Evolutionary conservation across 2,797 vertebrate genomes (phyloP).

Genomic region (Ataeniobius toweri): DNA sequence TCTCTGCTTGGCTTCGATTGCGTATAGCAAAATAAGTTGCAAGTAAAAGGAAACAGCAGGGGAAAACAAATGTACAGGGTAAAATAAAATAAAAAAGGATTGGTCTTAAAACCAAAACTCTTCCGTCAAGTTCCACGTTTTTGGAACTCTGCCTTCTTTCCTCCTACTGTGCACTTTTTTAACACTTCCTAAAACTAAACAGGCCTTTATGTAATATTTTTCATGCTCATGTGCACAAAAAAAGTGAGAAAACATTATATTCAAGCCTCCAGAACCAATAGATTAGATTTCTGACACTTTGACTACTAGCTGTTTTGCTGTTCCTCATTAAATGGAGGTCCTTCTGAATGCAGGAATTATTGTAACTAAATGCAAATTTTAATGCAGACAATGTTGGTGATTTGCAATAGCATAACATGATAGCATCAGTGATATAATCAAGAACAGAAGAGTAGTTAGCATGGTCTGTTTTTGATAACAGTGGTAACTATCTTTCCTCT

Average conservation of each 20-base stretch:
- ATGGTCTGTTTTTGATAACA: slow-evolving; percentile 36
- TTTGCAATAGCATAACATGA: slow-evolving; percentile 36
- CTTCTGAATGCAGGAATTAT: neutral
- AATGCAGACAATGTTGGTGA: slow-evolving; percentile 15
- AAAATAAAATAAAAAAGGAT: neutral
- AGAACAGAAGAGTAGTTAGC: slow-evolving; percentile 34
- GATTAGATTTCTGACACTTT: neutral
- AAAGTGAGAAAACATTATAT: neutral
- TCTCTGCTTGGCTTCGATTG: neutral
- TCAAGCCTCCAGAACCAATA: neutral
- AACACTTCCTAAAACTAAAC: neutral
- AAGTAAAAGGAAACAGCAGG: slow-evolving; percentile 1
- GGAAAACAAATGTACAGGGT: neutral
- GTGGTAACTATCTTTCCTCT: slow-evolving; percentile 17
- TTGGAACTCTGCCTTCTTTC: neutral
- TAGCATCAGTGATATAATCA: slow-evolving; percentile 32
- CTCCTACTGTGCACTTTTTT: neutral
- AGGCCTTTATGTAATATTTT: neutral
- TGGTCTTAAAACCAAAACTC: neutral
- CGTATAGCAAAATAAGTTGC: neutral
- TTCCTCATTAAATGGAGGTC: neutral
- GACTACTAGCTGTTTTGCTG: neutral
- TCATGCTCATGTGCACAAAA: neutral
- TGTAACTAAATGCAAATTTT: neutral
- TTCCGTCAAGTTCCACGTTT: neutral